Base-by-base conservation (phyloP, 1,140 invertebrate genomes). In the Listronotus bonariensis region DNA sequence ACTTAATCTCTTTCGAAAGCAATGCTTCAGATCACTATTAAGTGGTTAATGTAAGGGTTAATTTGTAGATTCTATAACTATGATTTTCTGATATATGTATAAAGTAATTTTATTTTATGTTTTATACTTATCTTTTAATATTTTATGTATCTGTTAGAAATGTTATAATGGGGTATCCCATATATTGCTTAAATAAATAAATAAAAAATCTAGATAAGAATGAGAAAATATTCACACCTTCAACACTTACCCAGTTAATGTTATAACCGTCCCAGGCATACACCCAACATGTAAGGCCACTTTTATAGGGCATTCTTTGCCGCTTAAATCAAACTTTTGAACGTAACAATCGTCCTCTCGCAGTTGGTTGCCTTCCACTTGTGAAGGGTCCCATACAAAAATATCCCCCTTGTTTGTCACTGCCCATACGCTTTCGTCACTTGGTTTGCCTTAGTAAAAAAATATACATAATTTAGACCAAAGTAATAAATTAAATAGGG, bases 341-440 rank as follows among this genome's bases (percentile, higher is more conserved):
- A 81, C 74, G 74, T 84, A 86, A 49, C 73, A 78, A 42, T 80
- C 78, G 69, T 81, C 78, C 65, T 74, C 69, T 38, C 72, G 52
- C 6, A 72, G 51, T 45, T 78, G 79, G 51, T 81, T 80, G 14
- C 71, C 69, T 62, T 82, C 79, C 45, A 82, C 66, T 70, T 84
- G 81, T 11, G 72, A 73, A 32, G 88, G 86, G 82, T 93, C 91
- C 80, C 89, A 91, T 34, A 89, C 86, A 72, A 90, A 89, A 15
- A 93, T 83, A 79, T 95, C 92, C 17, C 93, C 92, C 67, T 89
- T 80, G 42, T 84, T 84, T 17, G 89, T 92, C 6, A 91, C 86
- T 10, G 86, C 82, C 92, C 92, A 95, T 59, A 93, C 83, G 10
- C 91, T 86, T 75, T 86, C 85, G 61, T 83, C 77, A 31, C 85